Conservation (phyloP, 2,888 invertebrate genomes). For the Drosophila siamana region DNA sequence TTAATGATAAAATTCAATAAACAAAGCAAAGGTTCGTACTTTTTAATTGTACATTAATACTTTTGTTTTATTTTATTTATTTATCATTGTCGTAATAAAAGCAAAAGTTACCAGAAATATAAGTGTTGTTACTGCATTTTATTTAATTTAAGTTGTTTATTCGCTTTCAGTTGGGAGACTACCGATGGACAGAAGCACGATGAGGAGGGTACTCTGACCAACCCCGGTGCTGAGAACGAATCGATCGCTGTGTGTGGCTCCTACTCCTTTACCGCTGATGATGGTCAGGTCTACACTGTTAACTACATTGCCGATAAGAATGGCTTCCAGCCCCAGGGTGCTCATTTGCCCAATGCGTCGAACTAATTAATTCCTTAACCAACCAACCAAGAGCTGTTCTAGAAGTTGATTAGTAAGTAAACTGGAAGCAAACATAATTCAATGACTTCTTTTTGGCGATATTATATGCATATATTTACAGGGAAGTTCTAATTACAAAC, state of each 20-base stretch:
- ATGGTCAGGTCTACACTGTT: slow-evolving; percentile 87
- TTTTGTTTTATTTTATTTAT: slow-evolving; percentile 5
- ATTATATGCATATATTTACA: too few species aligned
- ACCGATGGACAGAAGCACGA: slow-evolving; percentile 86
- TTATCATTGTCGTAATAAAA: slow-evolving; percentile 11
- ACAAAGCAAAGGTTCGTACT: slow-evolving; percentile 7
- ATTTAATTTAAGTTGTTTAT: too few species aligned
- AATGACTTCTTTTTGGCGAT: background rate
- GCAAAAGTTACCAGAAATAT: too few species aligned
- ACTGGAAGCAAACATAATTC: slow-evolving; percentile 50
- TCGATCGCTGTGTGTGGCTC: slow-evolving; percentile 86
- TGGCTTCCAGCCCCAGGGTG: slow-evolving; percentile 86
- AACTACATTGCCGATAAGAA: slow-evolving; percentile 85
- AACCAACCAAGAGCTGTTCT: slow-evolving; percentile 74
- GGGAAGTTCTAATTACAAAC: too few species aligned
- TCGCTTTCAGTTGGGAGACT: slow-evolving; percentile 82
- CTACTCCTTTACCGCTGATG: slow-evolving; percentile 87
- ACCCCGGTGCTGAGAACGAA: slow-evolving; percentile 87
- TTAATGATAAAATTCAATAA: slow-evolving; percentile 17
- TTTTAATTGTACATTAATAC: slow-evolving; percentile 15
- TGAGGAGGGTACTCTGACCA: slow-evolving; percentile 86
- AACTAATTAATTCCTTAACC: slow-evolving; percentile 29
- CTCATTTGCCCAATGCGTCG: slow-evolving; percentile 74
- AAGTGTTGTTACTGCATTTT: too few species aligned
- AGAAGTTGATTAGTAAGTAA: slow-evolving; percentile 67